These are phyloP conservation scores for Genyomyrus donnyi DNA, from an alignment of 2,113 vertebrate genomes.

Conservation along the genomic window DNA sequence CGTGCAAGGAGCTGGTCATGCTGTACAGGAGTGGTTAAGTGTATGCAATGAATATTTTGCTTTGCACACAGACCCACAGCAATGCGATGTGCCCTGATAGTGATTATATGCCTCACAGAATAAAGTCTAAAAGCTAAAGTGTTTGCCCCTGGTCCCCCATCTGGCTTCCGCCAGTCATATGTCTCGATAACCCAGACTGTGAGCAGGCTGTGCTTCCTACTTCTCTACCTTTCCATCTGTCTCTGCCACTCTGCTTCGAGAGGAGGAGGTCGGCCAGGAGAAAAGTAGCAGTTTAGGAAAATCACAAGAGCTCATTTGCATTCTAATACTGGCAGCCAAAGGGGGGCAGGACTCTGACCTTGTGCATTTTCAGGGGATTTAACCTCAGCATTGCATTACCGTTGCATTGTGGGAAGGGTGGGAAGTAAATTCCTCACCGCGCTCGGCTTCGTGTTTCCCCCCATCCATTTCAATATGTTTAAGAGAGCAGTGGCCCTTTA, in stretches of 20 bases:
- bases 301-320: neutral
- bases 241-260: conserved; percentile 1
- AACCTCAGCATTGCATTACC: neutral
- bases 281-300: conserved; percentile 6
- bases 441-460: neutral
- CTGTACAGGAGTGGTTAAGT: neutral
- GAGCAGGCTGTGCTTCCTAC: neutral
- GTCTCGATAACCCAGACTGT: neutral
- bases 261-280: neutral
- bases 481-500: neutral
- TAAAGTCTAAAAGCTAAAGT: neutral
- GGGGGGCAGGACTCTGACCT: conserved; percentile 5
- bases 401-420: neutral
- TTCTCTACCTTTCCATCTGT: neutral
- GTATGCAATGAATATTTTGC: neutral
- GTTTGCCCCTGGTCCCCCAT: neutral
- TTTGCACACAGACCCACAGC: neutral
- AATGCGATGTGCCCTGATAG: neutral
- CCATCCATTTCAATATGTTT: neutral
- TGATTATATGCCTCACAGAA: neutral
- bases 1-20: neutral
- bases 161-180: neutral
- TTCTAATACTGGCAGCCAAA: neutral
- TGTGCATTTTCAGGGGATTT: neutral
- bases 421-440: neutral